Percentiles rank a stretch among this genome's conserved stretches.
phyloP scores from a whole-genome alignment of 2,797 vertebrate genomes.

The Enteromius paludinosus region DNA sequence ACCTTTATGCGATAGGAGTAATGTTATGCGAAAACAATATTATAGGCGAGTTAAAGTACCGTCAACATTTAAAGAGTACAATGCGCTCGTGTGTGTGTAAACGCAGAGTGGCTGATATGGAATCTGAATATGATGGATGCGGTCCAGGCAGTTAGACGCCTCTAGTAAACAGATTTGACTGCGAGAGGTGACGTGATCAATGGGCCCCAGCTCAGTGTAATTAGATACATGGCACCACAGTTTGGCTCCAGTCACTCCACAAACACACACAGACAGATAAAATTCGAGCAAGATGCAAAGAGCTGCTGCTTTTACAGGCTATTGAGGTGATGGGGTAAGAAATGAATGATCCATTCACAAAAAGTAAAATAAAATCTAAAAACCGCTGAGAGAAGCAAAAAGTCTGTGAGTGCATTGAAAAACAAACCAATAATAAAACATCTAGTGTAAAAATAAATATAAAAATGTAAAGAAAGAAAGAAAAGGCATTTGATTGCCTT shows the following conservation, averaged over 20 bases:
- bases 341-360: conserved; percentile 26
- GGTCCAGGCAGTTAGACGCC: conserved; percentile 76
- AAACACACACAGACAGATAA: conserved; percentile 41
- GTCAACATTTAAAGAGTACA: conserved; percentile 35
- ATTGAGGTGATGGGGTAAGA: background rate
- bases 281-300: conserved; percentile 2
- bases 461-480: conserved; percentile 32
- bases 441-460: background rate
- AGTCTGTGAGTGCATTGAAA: background rate
- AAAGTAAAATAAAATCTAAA: background rate
- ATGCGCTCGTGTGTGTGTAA: conserved; percentile 18
- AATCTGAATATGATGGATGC: conserved; percentile 84
- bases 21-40: conserved; percentile 40
- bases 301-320: background rate
- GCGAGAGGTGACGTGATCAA: conserved; percentile 87
- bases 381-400: conserved; percentile 14
- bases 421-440: background rate
- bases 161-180: conserved; percentile 85
- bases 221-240: conserved; percentile 87
- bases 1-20: conserved; percentile 37
- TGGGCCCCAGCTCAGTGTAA: conserved; percentile 87
- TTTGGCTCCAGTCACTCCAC: conserved; percentile 77
- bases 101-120: conserved; percentile 70
- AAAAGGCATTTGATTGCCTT: conserved; percentile 27
- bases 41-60: conserved; percentile 32